phyloP scores from a whole-genome alignment of 2,113 vertebrate genomes.

The Phodopus roborovskii region DNA sequence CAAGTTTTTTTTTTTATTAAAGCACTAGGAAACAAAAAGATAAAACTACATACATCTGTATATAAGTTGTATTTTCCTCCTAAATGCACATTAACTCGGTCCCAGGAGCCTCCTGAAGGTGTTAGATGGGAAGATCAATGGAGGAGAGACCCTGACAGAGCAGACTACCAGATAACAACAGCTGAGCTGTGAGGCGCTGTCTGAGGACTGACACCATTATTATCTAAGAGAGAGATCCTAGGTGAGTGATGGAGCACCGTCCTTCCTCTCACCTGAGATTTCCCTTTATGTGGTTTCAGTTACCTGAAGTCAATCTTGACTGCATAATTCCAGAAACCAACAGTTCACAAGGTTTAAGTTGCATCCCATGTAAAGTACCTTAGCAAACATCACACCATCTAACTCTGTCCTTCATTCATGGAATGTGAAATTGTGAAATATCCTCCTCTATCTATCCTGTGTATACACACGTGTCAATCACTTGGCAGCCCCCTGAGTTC shows the following conservation, averaged over 20 bases:
- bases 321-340: neutral
- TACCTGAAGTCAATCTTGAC: neutral
- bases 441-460: neutral
- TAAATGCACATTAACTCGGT: neutral
- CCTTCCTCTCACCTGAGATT: neutral
- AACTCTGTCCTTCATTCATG: neutral
- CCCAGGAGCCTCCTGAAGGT: neutral
- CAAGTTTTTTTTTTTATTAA: neutral
- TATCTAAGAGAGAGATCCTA: too few species aligned
- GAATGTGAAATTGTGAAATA: too few species aligned
- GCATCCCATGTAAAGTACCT: neutral
- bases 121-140: neutral
- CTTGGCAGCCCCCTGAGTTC: neutral
- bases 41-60: neutral
- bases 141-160: neutral
- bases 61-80: neutral
- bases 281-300: neutral
- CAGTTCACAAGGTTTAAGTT: neutral
- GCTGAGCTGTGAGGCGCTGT: neutral
- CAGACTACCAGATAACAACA: accelerated
- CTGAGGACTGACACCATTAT: neutral
- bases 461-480: neutral
- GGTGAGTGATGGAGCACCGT: neutral
- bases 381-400: neutral
- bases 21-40: conserved; percentile 7